Percentiles rank a stretch among this genome's conserved stretches.
phyloP scores from a whole-genome alignment of 2,113 vertebrate species.

The Perccottus glenii region DNA sequence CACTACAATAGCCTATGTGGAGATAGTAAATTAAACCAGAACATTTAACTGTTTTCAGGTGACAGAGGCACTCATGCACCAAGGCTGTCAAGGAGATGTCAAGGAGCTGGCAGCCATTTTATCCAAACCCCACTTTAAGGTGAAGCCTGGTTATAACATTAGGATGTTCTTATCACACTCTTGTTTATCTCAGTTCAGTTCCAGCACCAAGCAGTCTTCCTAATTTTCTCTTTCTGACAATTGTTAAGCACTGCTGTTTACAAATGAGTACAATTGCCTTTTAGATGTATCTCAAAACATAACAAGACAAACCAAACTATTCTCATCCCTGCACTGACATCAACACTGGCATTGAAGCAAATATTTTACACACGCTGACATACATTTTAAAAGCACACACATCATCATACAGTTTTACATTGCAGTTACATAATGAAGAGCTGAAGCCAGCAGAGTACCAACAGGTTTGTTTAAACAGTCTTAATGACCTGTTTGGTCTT shows the following conservation, averaged over 20 bases:
- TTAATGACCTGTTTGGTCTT: conserved; percentile 74
- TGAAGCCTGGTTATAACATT: conserved; percentile 31
- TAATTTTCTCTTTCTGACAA: no score
- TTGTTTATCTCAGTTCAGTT: no score
- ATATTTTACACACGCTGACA: conserved; percentile 35
- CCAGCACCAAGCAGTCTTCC: no score
- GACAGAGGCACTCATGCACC: conserved; percentile 46
- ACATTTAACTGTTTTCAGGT: conserved; percentile 52
- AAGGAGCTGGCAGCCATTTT: conserved; percentile 66
- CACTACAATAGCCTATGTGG: background rate
- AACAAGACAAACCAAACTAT: no score
- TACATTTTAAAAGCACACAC: conserved; percentile 4
- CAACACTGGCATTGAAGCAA: conserved; percentile 34
- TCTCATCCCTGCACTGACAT: conserved; percentile 10
- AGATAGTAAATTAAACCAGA: background rate
- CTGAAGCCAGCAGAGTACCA: conserved; percentile 42
- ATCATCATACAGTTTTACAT: conserved; percentile 34
- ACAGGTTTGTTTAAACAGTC: conserved; percentile 72
- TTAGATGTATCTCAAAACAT: no score
- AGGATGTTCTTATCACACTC: background rate
- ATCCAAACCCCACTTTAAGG: conserved; percentile 72
- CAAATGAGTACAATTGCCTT: no score
- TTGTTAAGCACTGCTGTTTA: no score
- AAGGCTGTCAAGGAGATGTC: conserved; percentile 53
- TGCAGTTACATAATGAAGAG: conserved; percentile 59